These are phyloP conservation scores for Paratrypauchen microcephalus DNA, from an alignment of 2,797 vertebrate genomes.

Conservation along the genomic window DNA sequence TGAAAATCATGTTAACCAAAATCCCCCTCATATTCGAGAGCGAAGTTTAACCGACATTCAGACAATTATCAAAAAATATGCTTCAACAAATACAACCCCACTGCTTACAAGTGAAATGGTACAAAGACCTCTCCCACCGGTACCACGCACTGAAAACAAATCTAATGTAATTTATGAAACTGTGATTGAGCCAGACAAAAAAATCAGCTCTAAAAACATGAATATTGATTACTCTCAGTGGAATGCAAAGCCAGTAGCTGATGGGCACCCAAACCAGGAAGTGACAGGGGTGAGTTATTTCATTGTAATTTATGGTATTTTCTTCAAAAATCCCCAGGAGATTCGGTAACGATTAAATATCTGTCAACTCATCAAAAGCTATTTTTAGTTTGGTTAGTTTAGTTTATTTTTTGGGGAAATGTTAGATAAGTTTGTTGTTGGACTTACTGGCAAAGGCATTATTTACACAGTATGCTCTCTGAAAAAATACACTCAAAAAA, in stretches of 20 bases:
- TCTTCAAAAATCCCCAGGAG: too few relatives aligned
- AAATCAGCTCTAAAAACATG: background rate
- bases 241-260: too few relatives aligned
- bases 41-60: background rate
- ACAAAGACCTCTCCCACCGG: background rate
- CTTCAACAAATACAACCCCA: background rate
- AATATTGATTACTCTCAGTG: background rate
- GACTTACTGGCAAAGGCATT: background rate
- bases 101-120: fast-evolving
- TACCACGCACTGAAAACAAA: background rate
- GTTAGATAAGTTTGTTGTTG: background rate
- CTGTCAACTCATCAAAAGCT: background rate
- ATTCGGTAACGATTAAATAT: background rate
- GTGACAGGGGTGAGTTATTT: background rate
- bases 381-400: background rate
- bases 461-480: too few relatives aligned
- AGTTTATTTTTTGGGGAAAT: background rate
- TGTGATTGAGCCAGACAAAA: background rate
- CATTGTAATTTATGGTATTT: background rate
- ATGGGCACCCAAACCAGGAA: background rate
- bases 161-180: background rate
- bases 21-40: background rate
- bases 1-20: background rate
- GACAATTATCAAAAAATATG: background rate
- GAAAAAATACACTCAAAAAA: too few relatives aligned